A percentile compares a stretch with the other conserved stretches of the same genome.
phyloP scores from a whole-genome alignment of 2,797 vertebrate genomes.

The Pipistrellus pygmaeus region DNA sequence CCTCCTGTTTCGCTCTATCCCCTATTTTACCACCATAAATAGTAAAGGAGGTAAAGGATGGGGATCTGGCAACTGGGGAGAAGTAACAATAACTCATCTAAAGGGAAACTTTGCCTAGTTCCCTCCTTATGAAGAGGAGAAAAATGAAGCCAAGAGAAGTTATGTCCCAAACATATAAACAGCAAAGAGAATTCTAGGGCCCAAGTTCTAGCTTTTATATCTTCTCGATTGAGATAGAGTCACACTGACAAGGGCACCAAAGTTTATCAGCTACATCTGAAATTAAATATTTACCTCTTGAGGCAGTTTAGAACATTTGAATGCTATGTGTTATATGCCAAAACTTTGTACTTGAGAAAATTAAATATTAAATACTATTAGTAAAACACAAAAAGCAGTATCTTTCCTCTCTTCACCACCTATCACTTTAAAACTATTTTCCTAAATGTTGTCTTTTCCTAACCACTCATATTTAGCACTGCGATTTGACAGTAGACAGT shows the following conservation, averaged over 20 bases:
- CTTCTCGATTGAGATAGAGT: neutral
- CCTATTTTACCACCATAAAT: neutral
- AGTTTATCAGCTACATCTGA: neutral
- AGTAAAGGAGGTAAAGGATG: conserved; percentile 13
- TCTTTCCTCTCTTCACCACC: neutral
- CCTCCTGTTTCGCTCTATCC: neutral
- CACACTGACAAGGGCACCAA: neutral
- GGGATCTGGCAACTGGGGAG: neutral
- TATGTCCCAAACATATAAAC: neutral
- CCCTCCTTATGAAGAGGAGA: neutral
- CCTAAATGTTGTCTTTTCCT: neutral
- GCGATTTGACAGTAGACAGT: neutral
- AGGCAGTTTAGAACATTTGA: neutral
- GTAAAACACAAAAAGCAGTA: neutral
- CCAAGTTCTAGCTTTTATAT: neutral
- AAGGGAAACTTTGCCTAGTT: neutral
- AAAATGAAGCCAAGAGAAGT: neutral
- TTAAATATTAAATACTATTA: neutral
- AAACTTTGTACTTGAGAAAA: conserved; percentile 16
- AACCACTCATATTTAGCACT: neutral
- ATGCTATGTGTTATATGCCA: neutral
- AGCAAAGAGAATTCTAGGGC: neutral
- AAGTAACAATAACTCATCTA: neutral
- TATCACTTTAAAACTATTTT: conserved; percentile 34
- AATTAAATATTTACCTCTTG: conserved; percentile 22